Base-by-base conservation (phyloP, 2,797 vertebrate species). In the Esox lucius region DNA sequence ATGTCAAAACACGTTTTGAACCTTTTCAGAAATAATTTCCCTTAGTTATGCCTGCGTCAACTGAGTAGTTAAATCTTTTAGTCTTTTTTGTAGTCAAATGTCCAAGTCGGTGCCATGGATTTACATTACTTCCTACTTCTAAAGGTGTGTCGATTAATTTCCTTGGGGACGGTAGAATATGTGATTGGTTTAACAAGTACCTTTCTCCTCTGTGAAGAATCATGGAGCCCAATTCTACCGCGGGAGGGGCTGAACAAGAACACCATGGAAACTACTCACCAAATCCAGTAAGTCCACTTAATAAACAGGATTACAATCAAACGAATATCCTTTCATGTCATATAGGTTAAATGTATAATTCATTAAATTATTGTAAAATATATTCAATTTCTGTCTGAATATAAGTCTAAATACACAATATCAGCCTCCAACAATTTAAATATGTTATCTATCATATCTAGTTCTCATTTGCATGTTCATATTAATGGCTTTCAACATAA, bases 201-300 rank as follows among this genome's bases (percentile, higher is more conserved):
- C 81, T 88, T 91, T 89, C 87, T 88, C 88, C 77, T 84, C 77
- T 90, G 82, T 87, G 84, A 90, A 90, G 90, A 94, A 91, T 77
- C 84, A 98, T 96, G 96, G 96, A 96, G 84, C 87, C 90, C 82
- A 95, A 93, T 78, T 86, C 93, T 85, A 93, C 90, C 79, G 83
- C 91, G 76, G 88, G 86, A 86, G 93, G 88, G 90, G 89, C 85
- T 80, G 94, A 93, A 1, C 90, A 91, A 76, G 90, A 84, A 80
- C 90, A 88, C 82, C 83, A 87, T 83, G 90, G 89, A 71, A 92
- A 80, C 68, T 86, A 89, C 76, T 86, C 78, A 75, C 65, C 77
- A 88, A 89, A 87, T 87, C 87, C 75, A 91, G 97, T 98, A 94
- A 98, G 97, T 94, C 49, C 75, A 72, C 19, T 39, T 24, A 33